Conservation (phyloP, 2,888 invertebrate genomes). For the Mayetiola destructor region DNA sequence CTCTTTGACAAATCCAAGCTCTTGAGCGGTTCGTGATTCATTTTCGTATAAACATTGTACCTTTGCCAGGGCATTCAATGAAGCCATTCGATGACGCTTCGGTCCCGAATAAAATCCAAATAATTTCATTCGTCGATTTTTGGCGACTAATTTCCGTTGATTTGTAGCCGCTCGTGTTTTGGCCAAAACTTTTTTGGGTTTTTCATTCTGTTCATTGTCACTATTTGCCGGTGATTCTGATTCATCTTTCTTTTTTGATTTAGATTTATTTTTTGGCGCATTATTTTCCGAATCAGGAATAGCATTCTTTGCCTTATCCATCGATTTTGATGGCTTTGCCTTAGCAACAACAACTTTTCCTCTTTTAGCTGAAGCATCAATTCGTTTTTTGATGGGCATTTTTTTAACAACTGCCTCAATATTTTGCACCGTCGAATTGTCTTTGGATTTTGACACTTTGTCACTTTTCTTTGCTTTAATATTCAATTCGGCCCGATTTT, state of each 20-base stretch:
- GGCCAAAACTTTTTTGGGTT: neutral
- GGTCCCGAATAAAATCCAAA: slow-evolving; percentile 40
- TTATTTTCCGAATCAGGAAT: too few relatives aligned
- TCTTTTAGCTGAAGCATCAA: too few relatives aligned
- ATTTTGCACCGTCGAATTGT: neutral
- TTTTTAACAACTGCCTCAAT: neutral
- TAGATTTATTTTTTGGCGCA: neutral
- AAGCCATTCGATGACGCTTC: slow-evolving; percentile 73
- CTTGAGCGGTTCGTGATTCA: slow-evolving; percentile 60
- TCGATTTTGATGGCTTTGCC: too few relatives aligned
- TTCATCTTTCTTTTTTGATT: neutral
- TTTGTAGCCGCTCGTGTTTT: neutral
- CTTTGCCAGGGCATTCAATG: slow-evolving; percentile 75
- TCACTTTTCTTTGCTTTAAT: neutral
- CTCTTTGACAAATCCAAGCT: slow-evolving; percentile 42
- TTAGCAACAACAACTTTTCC: too few relatives aligned
- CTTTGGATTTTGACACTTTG: neutral
- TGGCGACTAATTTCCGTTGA: slow-evolving; percentile 11
- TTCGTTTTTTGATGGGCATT: slow-evolving; percentile 1
- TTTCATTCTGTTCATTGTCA: neutral
- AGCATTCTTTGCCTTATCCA: too few relatives aligned
- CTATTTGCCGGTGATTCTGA: neutral
- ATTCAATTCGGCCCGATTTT: slow-evolving; percentile 6
- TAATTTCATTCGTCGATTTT: slow-evolving; percentile 15
- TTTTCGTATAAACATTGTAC: slow-evolving; percentile 85